These are phyloP conservation scores for Hestina assimilis DNA, from an alignment of 1,140 invertebrate species.

Conservation along the genomic window DNA sequence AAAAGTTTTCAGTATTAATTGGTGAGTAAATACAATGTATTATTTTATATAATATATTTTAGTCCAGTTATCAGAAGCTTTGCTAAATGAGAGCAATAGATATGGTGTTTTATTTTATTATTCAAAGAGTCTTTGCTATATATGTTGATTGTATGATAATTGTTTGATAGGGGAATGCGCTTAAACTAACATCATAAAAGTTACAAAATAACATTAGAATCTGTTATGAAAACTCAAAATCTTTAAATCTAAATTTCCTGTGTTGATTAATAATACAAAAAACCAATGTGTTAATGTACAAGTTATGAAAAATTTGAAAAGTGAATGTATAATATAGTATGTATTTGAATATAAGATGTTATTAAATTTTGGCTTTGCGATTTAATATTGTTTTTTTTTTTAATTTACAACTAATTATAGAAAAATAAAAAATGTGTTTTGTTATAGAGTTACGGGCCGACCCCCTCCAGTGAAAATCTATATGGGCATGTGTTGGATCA, in stretches of 20 bases:
- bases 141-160: slow-evolving; percentile 46
- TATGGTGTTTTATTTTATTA: slow-evolving; percentile 24
- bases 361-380: slow-evolving; percentile 4
- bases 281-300: no score
- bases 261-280: no score
- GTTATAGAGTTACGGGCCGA: slow-evolving; percentile 74
- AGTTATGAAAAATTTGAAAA: no score
- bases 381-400: slow-evolving; percentile 10
- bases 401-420: neutral
- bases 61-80: slow-evolving; percentile 7
- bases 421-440: slow-evolving; percentile 26
- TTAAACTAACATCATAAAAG: neutral
- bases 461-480: slow-evolving; percentile 73
- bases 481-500: slow-evolving; percentile 69
- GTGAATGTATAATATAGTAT: no score
- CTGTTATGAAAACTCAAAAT: neutral
- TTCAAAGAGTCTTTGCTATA: neutral
- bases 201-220: no score
- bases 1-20: slow-evolving; percentile 21
- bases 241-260: neutral
- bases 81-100: slow-evolving; percentile 32
- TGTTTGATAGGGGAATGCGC: slow-evolving; percentile 16
- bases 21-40: slow-evolving; percentile 34
- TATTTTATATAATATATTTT: slow-evolving; percentile 9
- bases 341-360: no score